Evolutionary conservation across 2,888 invertebrate species (phyloP).

Genomic region (Eupithecia insigniata): DNA sequence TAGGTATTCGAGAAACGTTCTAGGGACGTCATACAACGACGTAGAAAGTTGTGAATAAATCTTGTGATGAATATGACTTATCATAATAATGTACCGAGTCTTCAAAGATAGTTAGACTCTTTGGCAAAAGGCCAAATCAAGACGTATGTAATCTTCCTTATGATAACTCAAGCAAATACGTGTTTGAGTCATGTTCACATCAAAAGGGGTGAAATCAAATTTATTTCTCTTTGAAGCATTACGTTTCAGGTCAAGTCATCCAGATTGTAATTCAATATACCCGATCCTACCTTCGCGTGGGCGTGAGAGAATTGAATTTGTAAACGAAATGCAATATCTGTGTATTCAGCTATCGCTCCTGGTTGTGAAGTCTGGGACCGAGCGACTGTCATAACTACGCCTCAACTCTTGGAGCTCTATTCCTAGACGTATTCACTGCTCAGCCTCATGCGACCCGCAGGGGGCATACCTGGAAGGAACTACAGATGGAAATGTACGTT

Average conservation of each 20-base stretch:
- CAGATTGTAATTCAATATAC: constrained; percentile 20
- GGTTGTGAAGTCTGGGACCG: constrained; percentile 8
- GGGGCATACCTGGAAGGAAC: too few relatives aligned
- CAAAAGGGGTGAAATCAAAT: constrained; percentile 15
- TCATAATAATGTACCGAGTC: background rate
- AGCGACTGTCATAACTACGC: background rate
- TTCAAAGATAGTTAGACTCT: background rate
- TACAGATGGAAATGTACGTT: too few relatives aligned
- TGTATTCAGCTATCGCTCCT: constrained; percentile 19
- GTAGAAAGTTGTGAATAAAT: background rate
- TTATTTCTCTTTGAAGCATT: constrained; percentile 11
- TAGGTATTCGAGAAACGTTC: too few relatives aligned
- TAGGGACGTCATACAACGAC: background rate
- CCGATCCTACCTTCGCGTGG: constrained; percentile 27
- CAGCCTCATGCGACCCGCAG: too few relatives aligned
- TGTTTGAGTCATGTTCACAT: constrained; percentile 13
- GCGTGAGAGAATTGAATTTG: constrained; percentile 33
- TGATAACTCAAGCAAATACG: constrained; percentile 14
- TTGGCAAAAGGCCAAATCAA: constrained; percentile 2
- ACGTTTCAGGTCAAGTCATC: constrained; percentile 17
- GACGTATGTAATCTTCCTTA: background rate
- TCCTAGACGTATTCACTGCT: too few relatives aligned
- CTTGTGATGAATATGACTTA: background rate
- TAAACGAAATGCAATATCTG: constrained; percentile 33
- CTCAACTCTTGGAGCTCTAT: background rate